Base-by-base conservation (phyloP, 2,113 vertebrate species). In the Monopterus albus region DNA sequence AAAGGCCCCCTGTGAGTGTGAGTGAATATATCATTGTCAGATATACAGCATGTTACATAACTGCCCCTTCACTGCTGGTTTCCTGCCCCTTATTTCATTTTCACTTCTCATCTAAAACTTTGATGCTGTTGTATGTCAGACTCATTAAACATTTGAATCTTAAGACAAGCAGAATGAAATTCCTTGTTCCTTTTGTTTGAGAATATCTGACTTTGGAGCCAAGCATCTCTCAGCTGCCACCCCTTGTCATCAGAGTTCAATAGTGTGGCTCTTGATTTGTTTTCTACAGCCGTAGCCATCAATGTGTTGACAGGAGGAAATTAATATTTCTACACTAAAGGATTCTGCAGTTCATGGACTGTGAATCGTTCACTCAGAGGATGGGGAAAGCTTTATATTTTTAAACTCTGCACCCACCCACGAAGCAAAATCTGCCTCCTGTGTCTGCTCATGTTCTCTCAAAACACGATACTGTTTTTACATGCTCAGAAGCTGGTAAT, bases 291-390 rank as follows among this genome's bases (percentile, higher is more conserved):
- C 23, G 7, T 4, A 55, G 40, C 25, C 50, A n/a, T 40, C 18
- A 15, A 3, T 18, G 31, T 65, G 42, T 28, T 33, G 35, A 46
- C 35, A 28, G n/a, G 2, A 14, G 6, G 17, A 40, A 60, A 65
- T 78, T 33, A 20, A 67, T 78, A 57, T 57, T 17, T 12, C 39
- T 20, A 20, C 33, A 33, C 49, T 33, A 28, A 29, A 18, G 40
- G 33, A 17, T 20, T 7, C 50, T 35, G n/a, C 13, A 17, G 18
- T 15, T 77, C 56, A 29, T 46, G 31, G 13, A 25, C 12, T 38
- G 29, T 46, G 43, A 57, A 57, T 62, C 20, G 10, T 15, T 33
- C 9, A 25, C 20, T 36, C 3, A 3, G 20, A 15, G 3, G 8
- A 13, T 26, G 31, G 1, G 25, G 29, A 52, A 39, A 18, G 7